Evolutionary conservation across 1,140 invertebrate species (phyloP).

Genomic region (Cardiocondyla obscurior): DNA sequence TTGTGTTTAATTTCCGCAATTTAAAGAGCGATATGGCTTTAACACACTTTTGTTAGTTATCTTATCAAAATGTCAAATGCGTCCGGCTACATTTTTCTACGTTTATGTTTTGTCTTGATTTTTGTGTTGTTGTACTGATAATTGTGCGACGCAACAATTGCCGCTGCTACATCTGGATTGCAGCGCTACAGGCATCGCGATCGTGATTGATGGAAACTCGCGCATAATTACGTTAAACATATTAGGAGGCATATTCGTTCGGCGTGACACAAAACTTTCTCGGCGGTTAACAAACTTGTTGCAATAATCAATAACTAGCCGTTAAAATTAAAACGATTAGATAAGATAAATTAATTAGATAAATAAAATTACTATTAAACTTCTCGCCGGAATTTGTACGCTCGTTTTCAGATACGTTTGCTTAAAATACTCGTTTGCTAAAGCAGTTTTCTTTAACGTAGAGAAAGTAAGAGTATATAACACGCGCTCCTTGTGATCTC

Average conservation of each 20-base stretch:
- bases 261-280: constrained; percentile 57
- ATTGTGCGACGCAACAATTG: too few relatives aligned
- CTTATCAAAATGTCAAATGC: constrained; percentile 18
- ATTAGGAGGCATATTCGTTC: constrained; percentile 29
- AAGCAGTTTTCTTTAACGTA: too few relatives aligned
- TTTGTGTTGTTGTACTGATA: too few relatives aligned
- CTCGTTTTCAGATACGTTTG: too few relatives aligned
- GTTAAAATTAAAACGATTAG: constrained; percentile 46
- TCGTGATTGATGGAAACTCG: constrained; percentile 34
- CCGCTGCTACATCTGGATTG: not conserved
- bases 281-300: constrained; percentile 38
- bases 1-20: not conserved
- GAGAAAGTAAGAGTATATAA: too few relatives aligned
- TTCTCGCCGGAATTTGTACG: too few relatives aligned
- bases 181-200: not conserved
- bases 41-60: not conserved
- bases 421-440: too few relatives aligned
- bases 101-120: too few relatives aligned
- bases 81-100: too few relatives aligned
- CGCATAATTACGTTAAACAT: constrained; percentile 29
- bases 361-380: too few relatives aligned
- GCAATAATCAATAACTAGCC: constrained; percentile 41
- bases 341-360: too few relatives aligned
- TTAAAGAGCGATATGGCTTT: not conserved
- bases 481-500: too few relatives aligned